A percentile compares a stretch with the other conserved stretches of the same genome.
Evolutionary conservation across 2,113 vertebrate genomes (phyloP).

Genomic region (Atherinomorus stipes): DNA sequence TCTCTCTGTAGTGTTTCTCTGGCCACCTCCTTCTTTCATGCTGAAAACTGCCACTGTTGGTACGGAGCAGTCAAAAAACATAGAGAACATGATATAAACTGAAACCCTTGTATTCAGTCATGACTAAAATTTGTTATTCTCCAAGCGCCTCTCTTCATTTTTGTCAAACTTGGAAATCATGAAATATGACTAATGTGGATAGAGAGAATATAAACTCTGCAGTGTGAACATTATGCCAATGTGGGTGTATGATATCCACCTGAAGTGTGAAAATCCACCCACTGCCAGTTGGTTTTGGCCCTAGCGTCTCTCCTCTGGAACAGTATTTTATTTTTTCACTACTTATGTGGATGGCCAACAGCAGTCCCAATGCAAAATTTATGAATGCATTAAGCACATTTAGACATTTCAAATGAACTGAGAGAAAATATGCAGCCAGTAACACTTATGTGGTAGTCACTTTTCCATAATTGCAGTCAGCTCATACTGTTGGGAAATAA

Average conservation of each 20-base stretch:
- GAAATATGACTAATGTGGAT: constrained; percentile 42
- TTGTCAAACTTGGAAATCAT: constrained; percentile 32
- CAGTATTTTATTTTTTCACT: constrained; percentile 65
- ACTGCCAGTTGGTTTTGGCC: constrained; percentile 77
- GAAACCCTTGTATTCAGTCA: constrained; percentile 18
- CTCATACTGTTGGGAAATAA: constrained; percentile 44
- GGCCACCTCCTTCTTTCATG: constrained; percentile 30
- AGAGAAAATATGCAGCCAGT: constrained; percentile 44
- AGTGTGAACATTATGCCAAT: constrained; percentile 51
- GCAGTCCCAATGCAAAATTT: constrained; percentile 56
- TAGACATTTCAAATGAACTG: constrained; percentile 46
- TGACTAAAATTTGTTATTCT: constrained; percentile 39
- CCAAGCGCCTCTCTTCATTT: constrained; percentile 15
- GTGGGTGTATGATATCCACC: constrained; percentile 62
- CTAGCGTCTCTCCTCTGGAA: constrained; percentile 25
- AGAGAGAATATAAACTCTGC: constrained; percentile 51
- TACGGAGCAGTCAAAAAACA: constrained; percentile 45
- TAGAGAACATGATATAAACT: constrained; percentile 24
- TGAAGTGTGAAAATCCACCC: constrained; percentile 73
- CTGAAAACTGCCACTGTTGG: constrained; percentile 47
- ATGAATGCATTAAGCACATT: constrained; percentile 64
- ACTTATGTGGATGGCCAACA: constrained; percentile 38
- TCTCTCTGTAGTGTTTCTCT: constrained; percentile 57
- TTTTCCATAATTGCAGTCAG: constrained; percentile 37
- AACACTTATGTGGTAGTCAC: constrained; percentile 30